Conservation (phyloP, 2,113 vertebrate species). For the Oceanodroma tethys region DNA sequence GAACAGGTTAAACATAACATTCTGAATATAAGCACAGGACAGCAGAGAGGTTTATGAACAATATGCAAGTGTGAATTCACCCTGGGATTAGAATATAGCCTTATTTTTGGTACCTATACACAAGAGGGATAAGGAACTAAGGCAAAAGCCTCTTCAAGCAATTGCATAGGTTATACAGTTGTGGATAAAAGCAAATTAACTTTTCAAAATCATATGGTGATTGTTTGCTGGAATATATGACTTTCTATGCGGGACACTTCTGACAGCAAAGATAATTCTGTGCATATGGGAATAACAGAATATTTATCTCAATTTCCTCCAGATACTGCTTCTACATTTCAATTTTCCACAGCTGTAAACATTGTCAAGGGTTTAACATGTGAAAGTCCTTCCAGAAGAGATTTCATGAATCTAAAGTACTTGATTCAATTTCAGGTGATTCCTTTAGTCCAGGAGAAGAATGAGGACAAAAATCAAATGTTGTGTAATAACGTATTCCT, state of each 20-base stretch:
- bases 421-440: not conserved
- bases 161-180: not conserved
- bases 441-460: not conserved
- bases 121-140: not conserved
- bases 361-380: not conserved
- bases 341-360: not conserved
- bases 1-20: not conserved
- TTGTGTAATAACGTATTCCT: not conserved
- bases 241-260: not conserved
- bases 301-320: not conserved
- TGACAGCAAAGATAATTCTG: not conserved
- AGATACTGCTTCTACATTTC: not conserved
- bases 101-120: not conserved
- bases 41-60: not conserved
- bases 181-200: not conserved
- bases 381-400: not conserved
- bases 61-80: not conserved
- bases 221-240: not conserved
- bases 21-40: not conserved
- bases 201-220: not conserved
- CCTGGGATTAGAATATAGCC: not conserved
- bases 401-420: not conserved
- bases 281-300: not conserved
- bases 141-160: not conserved
- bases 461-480: not conserved